phyloP scores from a whole-genome alignment of 2,797 vertebrate species.

The Lagodon rhomboides region DNA sequence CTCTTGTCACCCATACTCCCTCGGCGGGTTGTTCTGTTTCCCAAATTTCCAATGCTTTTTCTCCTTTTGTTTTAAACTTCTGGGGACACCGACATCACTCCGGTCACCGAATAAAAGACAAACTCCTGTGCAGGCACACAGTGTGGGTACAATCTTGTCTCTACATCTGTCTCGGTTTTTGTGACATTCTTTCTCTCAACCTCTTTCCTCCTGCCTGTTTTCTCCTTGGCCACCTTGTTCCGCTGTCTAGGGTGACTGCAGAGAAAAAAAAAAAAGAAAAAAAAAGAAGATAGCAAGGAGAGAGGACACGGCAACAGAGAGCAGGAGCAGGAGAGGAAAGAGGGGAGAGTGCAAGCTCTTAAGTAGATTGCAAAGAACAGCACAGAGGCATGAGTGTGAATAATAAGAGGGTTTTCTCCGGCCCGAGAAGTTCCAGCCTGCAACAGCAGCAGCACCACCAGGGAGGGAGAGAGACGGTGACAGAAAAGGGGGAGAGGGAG shows the following conservation, averaged over 20 bases:
- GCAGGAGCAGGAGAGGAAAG: conserved; percentile 67
- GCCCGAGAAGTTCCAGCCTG: conserved; percentile 73
- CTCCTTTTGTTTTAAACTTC: conserved; percentile 47
- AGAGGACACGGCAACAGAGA: conserved; percentile 66
- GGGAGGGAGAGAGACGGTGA: conserved; percentile 46
- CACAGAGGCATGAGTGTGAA: conserved; percentile 80
- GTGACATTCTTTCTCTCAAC: conserved; percentile 51
- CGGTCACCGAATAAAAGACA: conserved; percentile 26
- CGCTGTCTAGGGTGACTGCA: conserved; percentile 65
- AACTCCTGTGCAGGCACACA: conserved; percentile 34
- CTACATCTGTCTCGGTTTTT: conserved; percentile 55
- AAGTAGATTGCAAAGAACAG: conserved; percentile 84
- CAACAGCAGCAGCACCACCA: conserved; percentile 55
- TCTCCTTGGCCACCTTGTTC: conserved; percentile 64
- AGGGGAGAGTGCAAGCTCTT: conserved; percentile 83
- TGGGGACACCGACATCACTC: conserved; percentile 27
- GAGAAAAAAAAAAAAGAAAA: conserved; percentile 38
- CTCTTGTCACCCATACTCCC: conserved; percentile 45
- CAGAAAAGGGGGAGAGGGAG: conserved; percentile 18
- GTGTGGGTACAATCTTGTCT: conserved; percentile 27
- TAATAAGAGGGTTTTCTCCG: conserved; percentile 80
- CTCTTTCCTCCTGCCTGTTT: conserved; percentile 44
- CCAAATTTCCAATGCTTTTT: conserved; percentile 25
- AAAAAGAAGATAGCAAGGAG: conserved; percentile 42
- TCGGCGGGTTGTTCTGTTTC: conserved; percentile 38